phyloP scores from a whole-genome alignment of 1,140 invertebrate genomes.

The Drosophila leontia region DNA sequence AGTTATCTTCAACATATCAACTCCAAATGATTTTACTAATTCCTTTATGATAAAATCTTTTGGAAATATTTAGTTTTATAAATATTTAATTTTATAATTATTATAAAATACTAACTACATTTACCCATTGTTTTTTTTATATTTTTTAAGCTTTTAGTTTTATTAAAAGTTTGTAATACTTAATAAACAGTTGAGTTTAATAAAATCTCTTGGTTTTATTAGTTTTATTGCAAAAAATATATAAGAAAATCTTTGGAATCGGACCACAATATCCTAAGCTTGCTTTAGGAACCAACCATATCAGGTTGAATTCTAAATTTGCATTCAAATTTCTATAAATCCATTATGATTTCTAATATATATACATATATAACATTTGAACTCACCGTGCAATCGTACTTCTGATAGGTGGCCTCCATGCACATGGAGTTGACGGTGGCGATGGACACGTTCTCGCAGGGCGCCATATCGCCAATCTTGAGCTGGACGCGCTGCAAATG shows the following conservation, averaged over 20 bases:
- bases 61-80: background rate
- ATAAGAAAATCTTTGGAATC: too few species aligned
- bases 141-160: background rate
- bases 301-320: background rate
- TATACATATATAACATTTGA: background rate
- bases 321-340: background rate
- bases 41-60: background rate
- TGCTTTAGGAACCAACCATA: background rate
- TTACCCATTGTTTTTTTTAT: background rate
- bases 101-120: background rate
- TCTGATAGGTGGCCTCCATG: conserved; percentile 91
- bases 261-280: background rate
- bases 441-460: conserved; percentile 93
- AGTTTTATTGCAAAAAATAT: too few species aligned
- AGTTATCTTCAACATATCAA: background rate
- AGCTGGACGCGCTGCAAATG: conserved; percentile 92
- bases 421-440: conserved; percentile 92
- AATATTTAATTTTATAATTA: background rate
- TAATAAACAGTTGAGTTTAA: background rate
- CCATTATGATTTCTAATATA: background rate
- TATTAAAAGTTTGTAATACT: background rate
- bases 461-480: conserved; percentile 90
- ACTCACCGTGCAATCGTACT: conserved; percentile 92
- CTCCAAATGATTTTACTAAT: background rate
- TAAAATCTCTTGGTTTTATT: background rate